These are phyloP conservation scores for Osmerus eperlanus DNA, from an alignment of 2,113 vertebrate genomes.

Conservation along the genomic window DNA sequence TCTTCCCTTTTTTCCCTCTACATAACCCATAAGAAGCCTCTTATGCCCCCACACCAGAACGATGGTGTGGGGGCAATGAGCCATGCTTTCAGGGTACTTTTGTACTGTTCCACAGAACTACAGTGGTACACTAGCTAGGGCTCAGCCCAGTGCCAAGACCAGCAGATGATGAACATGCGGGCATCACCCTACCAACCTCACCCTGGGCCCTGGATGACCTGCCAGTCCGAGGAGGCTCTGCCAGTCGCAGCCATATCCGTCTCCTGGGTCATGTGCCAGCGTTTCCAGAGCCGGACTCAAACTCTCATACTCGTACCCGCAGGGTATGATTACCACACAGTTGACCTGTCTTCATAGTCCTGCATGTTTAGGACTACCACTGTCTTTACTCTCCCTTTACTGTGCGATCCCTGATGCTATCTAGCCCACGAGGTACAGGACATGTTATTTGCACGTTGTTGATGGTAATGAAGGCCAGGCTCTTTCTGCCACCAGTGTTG, in stretches of 20 bases:
- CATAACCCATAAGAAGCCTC: background rate
- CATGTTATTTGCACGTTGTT: too few relatives aligned
- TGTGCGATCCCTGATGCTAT: too few relatives aligned
- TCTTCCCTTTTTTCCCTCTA: background rate
- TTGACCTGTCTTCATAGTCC: background rate
- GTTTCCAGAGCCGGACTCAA: background rate
- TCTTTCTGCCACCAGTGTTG: too few relatives aligned
- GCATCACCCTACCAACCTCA: conserved; percentile 39
- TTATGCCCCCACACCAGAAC: background rate
- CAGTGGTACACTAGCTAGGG: conserved; percentile 1
- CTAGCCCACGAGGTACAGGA: too few relatives aligned
- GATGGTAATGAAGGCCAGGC: too few relatives aligned
- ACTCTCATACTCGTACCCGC: background rate
- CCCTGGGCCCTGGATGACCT: conserved; percentile 48
- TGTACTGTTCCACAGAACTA: conserved; percentile 11
- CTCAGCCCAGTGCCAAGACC: conserved; percentile 41
- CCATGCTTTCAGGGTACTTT: conserved; percentile 26
- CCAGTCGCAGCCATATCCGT: conserved; percentile 27
- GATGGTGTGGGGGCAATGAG: conserved; percentile 1
- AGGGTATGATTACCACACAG: background rate
- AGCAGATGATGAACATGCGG: conserved; percentile 59
- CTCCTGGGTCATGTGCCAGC: conserved; percentile 12
- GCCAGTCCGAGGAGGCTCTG: conserved; percentile 52
- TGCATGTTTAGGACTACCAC: too few relatives aligned
- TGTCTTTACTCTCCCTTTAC: too few relatives aligned